A percentile compares a stretch with the other conserved stretches of the same genome.
These are phyloP conservation scores for Malacosoma neustria DNA, from an alignment of 2,888 invertebrate species.

Conservation along the genomic window DNA sequence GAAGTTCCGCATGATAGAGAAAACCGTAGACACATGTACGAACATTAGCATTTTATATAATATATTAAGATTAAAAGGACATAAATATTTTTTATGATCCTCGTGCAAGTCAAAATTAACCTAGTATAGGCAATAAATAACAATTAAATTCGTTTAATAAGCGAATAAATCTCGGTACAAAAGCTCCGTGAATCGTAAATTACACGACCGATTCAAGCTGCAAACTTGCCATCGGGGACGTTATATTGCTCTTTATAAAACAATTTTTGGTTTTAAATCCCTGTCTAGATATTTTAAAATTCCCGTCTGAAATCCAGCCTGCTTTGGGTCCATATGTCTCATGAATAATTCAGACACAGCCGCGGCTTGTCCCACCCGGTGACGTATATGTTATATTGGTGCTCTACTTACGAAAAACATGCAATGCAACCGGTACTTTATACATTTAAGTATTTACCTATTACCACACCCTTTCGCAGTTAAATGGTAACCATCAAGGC, in stretches of 20 bases:
- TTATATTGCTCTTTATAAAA: slow-evolving; percentile 44
- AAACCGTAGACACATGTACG: too few relatives aligned
- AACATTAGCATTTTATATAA: too few relatives aligned
- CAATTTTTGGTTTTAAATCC: slow-evolving; percentile 60
- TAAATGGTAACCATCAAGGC: not conserved
- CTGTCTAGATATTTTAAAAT: slow-evolving; percentile 67
- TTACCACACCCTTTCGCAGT: not conserved
- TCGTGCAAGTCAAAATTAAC: not conserved
- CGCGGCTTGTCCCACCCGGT: slow-evolving; percentile 54
- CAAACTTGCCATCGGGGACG: slow-evolving; percentile 17
- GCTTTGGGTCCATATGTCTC: slow-evolving; percentile 72
- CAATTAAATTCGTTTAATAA: not conserved
- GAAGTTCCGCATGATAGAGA: too few relatives aligned
- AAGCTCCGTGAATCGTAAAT: slow-evolving; percentile 1
- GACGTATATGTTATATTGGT: slow-evolving; percentile 32
- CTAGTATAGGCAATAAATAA: not conserved
- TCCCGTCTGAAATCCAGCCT: slow-evolving; percentile 68
- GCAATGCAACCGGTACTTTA: slow-evolving; percentile 21
- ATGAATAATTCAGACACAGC: slow-evolving; percentile 64
- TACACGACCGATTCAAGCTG: slow-evolving; percentile 10
- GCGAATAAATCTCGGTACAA: not conserved
- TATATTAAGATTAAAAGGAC: not conserved
- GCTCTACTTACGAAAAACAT: slow-evolving; percentile 19
- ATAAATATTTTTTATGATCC: not conserved
- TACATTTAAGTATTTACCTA: slow-evolving; percentile 8